Evolutionary conservation across 2,888 invertebrate genomes (phyloP), one percentile per base, ranked within the genome.

Genomic region (Junonia oenone): DNA sequence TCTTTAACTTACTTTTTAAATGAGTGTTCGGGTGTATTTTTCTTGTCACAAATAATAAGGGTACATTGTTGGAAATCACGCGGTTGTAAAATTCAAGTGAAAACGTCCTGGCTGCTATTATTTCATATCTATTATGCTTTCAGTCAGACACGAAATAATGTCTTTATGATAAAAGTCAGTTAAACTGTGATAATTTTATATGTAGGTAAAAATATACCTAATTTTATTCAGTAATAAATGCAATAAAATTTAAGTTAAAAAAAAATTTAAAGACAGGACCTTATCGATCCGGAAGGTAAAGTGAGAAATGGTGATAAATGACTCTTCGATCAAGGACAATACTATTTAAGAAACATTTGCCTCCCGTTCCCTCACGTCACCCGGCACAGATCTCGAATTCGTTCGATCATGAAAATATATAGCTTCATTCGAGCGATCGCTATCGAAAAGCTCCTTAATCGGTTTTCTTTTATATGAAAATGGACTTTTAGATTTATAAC

Each of bases 381-480:
- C 76, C 83, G 79, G 76, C 80, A 77, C 73, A 78, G 87, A 88
- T 89, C 84, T 84, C 79, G 73, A 80, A 83, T 79, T 77, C 83
- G 78, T 68, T 88, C 86, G 84, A 88, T 89, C 88, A 88, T 87
- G 89, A 89, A 85, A 90, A 90, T 89, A 87, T 90, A 89, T 88
- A 81, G 89, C 85, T 88, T 84, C 82, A 83, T 86, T 86, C 85
- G 72, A 81, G 75, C 80, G 86, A 90, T 89, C 83, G 76, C 83
- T 88, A 89, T 89, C 89, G 81, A 73, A 70, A 86, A 86, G 83
- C 88, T 81, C 83, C 85, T 88, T 89, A 89, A 90, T 89, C 89
- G 88, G 81, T 87, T 90, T 89, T 88, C 87, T 86, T 88, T 86
- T 87, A 85, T 86, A 89, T 86, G 84, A 88, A 88, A 88, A 89